Evolutionary conservation across 2,113 vertebrate species (phyloP), one percentile per base, ranked within the genome.

Genomic region (Sylvietta virens): DNA sequence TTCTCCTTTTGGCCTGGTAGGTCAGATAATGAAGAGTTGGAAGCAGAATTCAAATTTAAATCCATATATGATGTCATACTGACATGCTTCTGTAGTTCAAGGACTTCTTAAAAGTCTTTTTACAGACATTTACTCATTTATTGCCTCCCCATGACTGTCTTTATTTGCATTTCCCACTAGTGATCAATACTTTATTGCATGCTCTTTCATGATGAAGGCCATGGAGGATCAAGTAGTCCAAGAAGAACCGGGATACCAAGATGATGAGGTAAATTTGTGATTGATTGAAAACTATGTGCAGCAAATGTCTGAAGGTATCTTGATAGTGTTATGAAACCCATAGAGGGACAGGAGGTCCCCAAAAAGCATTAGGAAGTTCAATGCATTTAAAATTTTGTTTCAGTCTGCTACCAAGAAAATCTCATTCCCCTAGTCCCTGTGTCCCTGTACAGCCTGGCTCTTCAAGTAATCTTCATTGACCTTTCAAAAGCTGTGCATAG

Each of bases 141-240:
- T 65, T 95, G 61, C 44, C 21, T 81, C 22, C 27, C 28, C 21
- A 64, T 37, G 57, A n/a, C 42, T 83, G 7, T 42, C 45, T 92
- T 66, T 92, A 74, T 88, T 95, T 96, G 51, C 44, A 82, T 95
- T 98, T 92, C 60, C 33, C 62, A 97, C 93, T 58, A 84, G 81
- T n/a, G 44, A 91, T 78, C 94, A 16, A 92, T 91, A 92, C 81
- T 66, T 93, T 48, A 86, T 86, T 87, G 57, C 28, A 11, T 88
- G 53, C 53, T 69, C 23, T 95, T 91, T 91, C 87, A 98, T 3
- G 17, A 99, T 99, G 99, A 99, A 99, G 97, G 67, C 95, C 44
- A 83, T 91, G 65, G 98, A 99, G 35, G 99, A 99, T 94, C 99
- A 99, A 90, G 98, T 99, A 89, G 98, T 99, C 69, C 98, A 98